Evolutionary conservation across 1,140 invertebrate genomes (phyloP).

Genomic region (Drosophila mayri): DNA sequence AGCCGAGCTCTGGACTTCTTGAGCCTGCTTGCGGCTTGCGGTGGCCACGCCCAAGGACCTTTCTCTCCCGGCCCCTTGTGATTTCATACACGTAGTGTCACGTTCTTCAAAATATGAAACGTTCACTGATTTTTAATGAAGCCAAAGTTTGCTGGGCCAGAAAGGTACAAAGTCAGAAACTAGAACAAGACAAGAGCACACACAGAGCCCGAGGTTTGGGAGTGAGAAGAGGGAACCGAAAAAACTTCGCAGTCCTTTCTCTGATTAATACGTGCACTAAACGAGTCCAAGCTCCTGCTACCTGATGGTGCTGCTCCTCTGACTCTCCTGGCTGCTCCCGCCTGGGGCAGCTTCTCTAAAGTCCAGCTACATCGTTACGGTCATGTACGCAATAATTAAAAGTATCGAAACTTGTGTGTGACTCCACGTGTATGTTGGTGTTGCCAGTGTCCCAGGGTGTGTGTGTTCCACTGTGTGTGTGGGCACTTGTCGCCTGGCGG

Average conservation of each 20-base stretch:
- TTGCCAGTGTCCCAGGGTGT: slow-evolving; percentile 7
- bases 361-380: slow-evolving; percentile 77
- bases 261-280: slow-evolving; percentile 79
- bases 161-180: slow-evolving; percentile 55
- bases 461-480: slow-evolving; percentile 39
- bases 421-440: slow-evolving; percentile 21
- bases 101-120: slow-evolving; percentile 84
- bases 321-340: not conserved
- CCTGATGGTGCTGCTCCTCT: slow-evolving; percentile 17
- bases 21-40: slow-evolving; percentile 23
- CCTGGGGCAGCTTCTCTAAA: slow-evolving; percentile 57
- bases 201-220: not conserved
- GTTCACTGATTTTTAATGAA: slow-evolving; percentile 83
- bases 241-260: slow-evolving; percentile 62
- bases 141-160: slow-evolving; percentile 57
- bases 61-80: slow-evolving; percentile 31
- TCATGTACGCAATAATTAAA: slow-evolving; percentile 84
- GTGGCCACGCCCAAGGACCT: slow-evolving; percentile 21
- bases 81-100: slow-evolving; percentile 73
- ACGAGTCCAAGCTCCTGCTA: slow-evolving; percentile 42
- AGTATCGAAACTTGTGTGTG: slow-evolving; percentile 74
- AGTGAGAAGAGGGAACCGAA: slow-evolving; percentile 35
- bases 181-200: slow-evolving; percentile 33
- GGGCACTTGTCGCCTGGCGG: slow-evolving; percentile 73
- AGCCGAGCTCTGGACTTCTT: not conserved